Conservation (phyloP, 2,888 invertebrate species). For the Drosophila pseudotakahashii region DNA sequence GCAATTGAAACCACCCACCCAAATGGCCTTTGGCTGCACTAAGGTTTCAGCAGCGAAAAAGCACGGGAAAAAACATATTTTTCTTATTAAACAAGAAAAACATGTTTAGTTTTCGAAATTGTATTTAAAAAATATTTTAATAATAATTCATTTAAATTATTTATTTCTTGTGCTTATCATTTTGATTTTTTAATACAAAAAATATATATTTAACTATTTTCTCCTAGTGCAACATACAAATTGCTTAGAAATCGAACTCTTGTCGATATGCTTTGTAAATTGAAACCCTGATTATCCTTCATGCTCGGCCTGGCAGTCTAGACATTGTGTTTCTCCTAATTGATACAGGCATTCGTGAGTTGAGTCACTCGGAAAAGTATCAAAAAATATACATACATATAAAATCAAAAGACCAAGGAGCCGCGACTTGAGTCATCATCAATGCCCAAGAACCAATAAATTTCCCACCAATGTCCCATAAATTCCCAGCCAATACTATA, state of each 20-base stretch:
- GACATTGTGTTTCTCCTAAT: conserved; percentile 25
- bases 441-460: conserved; percentile 13
- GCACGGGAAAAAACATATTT: conserved; percentile 6
- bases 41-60: conserved; percentile 12
- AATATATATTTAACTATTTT: background rate
- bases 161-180: no score
- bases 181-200: no score
- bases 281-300: conserved; percentile 33
- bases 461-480: conserved; percentile 13
- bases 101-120: no score
- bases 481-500: conserved; percentile 17
- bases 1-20: conserved; percentile 57
- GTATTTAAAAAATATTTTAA: no score
- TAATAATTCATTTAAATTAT: no score
- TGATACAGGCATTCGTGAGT: conserved; percentile 30
- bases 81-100: no score
- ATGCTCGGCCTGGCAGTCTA: conserved; percentile 23
- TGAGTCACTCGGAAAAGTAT: conserved; percentile 18
- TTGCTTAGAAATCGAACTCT: conserved; percentile 13
- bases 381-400: background rate
- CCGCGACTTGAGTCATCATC: conserved; percentile 25
- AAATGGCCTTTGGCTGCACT: conserved; percentile 28
- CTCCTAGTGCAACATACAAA: background rate
- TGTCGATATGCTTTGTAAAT: conserved; percentile 5
- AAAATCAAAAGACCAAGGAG: conserved; percentile 23